Percentiles rank a stretch among this genome's conserved stretches.
Evolutionary conservation across 2,797 vertebrate genomes (phyloP).

Genomic region (Sparidentex hasta): DNA sequence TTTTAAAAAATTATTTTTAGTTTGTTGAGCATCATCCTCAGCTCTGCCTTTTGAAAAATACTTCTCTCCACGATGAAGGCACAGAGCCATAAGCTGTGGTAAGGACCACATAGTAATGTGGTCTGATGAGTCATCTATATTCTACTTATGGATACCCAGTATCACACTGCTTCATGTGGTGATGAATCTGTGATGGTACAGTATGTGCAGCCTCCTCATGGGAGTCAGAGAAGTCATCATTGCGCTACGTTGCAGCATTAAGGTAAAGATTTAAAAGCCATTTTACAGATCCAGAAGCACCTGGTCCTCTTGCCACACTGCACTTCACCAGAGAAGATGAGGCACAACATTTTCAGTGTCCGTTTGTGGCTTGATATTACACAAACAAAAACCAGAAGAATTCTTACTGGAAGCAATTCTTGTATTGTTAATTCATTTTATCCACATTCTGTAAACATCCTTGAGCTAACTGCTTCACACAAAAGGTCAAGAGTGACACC

Average conservation of each 20-base stretch:
- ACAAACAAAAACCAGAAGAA: neutral
- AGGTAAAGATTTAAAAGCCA: conserved; percentile 16
- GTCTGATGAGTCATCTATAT: conserved; percentile 52
- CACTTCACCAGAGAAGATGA: neutral
- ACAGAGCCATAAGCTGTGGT: conserved; percentile 1
- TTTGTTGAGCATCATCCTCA: too few relatives aligned
- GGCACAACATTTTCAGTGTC: neutral
- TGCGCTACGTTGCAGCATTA: conserved; percentile 22
- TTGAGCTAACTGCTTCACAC: neutral
- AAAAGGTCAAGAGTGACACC: neutral
- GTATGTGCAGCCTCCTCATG: conserved; percentile 45
- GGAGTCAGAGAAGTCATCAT: conserved; percentile 27
- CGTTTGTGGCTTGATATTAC: neutral
- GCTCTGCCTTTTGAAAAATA: neutral
- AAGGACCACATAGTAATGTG: conserved; percentile 28
- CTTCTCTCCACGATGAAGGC: neutral
- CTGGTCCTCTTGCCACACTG: neutral
- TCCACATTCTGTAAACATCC: neutral
- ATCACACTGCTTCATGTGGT: conserved; percentile 22
- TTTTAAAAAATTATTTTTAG: too few relatives aligned
- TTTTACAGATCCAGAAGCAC: conserved; percentile 16
- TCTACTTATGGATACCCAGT: conserved; percentile 34
- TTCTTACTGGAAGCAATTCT: neutral
- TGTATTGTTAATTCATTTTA: conserved; percentile 2
- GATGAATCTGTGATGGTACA: conserved; percentile 27